Conservation (phyloP, 2,113 vertebrate genomes). For the Pao palembangensis region DNA sequence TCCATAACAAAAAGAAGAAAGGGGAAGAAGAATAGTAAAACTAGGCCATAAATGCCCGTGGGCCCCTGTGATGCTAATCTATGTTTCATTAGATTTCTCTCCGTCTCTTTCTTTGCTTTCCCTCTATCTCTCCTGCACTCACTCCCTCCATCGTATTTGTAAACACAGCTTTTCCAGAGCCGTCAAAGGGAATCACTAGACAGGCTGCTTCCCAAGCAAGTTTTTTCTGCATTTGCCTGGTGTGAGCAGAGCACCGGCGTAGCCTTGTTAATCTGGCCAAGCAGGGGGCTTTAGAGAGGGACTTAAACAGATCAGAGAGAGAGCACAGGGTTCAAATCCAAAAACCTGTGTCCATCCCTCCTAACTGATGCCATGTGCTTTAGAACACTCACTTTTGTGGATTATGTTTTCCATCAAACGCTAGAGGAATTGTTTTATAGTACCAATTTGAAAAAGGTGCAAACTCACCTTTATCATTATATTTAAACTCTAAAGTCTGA, state of each 20-base stretch:
- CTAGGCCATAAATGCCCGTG: slow-evolving; percentile 73
- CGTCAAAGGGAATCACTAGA: slow-evolving; percentile 69
- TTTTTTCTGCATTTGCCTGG: slow-evolving; percentile 20
- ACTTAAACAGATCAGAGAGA: slow-evolving; percentile 67
- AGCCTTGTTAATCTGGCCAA: slow-evolving; percentile 56
- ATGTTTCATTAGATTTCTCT: slow-evolving; percentile 74
- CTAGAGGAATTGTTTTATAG: no score
- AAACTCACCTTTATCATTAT: no score
- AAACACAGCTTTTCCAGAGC: slow-evolving; percentile 71
- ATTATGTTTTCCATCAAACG: no score
- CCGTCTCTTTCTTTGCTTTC: slow-evolving; percentile 20
- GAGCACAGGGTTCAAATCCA: slow-evolving; percentile 38
- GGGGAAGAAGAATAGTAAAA: slow-evolving; percentile 61
- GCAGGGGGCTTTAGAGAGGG: slow-evolving; percentile 57
- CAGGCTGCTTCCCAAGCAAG: slow-evolving; percentile 56
- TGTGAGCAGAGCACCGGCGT: slow-evolving; percentile 19
- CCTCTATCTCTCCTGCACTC: slow-evolving; percentile 32
- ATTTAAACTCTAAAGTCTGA: no score
- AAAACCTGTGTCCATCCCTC: slow-evolving; percentile 46
- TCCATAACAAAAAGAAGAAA: slow-evolving; percentile 43
- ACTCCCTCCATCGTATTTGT: slow-evolving; percentile 63
- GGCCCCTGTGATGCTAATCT: slow-evolving; percentile 72
- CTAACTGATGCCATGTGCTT: slow-evolving; percentile 39
- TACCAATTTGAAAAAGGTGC: no score
- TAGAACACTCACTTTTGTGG: neutral